Evolutionary conservation across 2,113 vertebrate species (phyloP).

Genomic region (Anseranas semipalmata): DNA sequence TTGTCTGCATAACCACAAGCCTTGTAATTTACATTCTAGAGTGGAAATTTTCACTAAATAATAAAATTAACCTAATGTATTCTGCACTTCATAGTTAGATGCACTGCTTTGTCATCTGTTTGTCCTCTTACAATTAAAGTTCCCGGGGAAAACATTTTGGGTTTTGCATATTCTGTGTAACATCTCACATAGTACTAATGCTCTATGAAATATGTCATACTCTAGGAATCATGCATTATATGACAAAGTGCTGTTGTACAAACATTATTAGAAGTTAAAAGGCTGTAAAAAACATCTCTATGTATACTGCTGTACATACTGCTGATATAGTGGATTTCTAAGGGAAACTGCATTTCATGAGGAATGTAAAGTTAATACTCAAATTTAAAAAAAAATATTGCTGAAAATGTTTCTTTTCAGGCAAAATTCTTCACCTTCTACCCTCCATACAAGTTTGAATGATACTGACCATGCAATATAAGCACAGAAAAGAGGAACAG

Average conservation of each 20-base stretch:
- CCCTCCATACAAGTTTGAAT: not conserved
- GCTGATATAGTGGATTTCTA: too few relatives aligned
- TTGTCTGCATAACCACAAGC: not conserved
- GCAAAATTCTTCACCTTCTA: not conserved
- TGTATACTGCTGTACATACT: too few relatives aligned
- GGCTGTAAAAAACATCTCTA: not conserved
- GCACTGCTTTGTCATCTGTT: accelerated
- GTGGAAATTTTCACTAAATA: not conserved
- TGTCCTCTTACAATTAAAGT: not conserved
- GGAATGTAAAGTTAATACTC: not conserved
- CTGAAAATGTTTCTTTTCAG: not conserved
- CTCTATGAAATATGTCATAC: not conserved
- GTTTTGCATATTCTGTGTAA: not conserved
- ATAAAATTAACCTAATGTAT: not conserved
- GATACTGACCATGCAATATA: not conserved
- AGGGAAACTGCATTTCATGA: not conserved
- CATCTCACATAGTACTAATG: not conserved
- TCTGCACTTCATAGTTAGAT: not conserved
- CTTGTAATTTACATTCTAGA: not conserved
- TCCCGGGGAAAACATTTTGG: not conserved
- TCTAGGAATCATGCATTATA: not conserved
- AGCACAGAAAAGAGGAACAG: not conserved
- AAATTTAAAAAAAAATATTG: not conserved
- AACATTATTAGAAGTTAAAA: not conserved
- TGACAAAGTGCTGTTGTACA: not conserved